Evolutionary conservation across 2,113 vertebrate species (phyloP), one percentile per base, ranked within the genome.

Genomic region (Cyprinodon brontotheroides): DNA sequence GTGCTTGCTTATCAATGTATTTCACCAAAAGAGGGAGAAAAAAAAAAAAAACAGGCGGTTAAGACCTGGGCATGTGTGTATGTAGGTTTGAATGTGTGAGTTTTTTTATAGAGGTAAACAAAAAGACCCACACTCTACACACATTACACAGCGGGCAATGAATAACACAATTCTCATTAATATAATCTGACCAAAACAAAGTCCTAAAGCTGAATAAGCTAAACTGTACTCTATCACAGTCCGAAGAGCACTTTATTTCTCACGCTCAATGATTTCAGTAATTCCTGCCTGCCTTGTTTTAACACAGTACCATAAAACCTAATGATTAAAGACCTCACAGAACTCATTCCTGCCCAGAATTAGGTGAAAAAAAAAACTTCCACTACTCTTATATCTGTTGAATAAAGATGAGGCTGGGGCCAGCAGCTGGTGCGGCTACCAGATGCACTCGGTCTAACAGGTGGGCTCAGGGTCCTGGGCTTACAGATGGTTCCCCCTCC

Each of bases 1-100:
- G 63, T 75, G 83, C 78, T 82, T 89, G 81, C 89, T 91, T 93
- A 90, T 91, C 88, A 91, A 83, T 87, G 87, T 71, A 79, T 89
- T 90, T 89, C 37, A 73, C 78, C 72, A 63, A 29, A 29, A 86
- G 86, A 83, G 90, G 75, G 70, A 80, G 79, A 84, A 82, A 89
- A 83, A 15, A 53, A n/a, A 50, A 17, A 6, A 57, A 57, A 57
- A n/a, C 11, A n/a, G 63, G 73, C 68, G 11, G 79, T 70, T 85
- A 76, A 87, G 83, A 81, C 60, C 57, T 75, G 78, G 72, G 80
- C 29, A 22, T 88, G 82, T 66, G 69, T 63, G 78, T 82, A 38
- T 63, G 66, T 80, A 75, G 68, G 70, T 75, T 77, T 8, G 77
- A 13, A 63, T 71, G 40, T 82, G 2, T 61, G 60, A 68, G 74